Evolutionary conservation across 1,140 invertebrate genomes (phyloP).

Genomic region (Drosophila athabasca): DNA sequence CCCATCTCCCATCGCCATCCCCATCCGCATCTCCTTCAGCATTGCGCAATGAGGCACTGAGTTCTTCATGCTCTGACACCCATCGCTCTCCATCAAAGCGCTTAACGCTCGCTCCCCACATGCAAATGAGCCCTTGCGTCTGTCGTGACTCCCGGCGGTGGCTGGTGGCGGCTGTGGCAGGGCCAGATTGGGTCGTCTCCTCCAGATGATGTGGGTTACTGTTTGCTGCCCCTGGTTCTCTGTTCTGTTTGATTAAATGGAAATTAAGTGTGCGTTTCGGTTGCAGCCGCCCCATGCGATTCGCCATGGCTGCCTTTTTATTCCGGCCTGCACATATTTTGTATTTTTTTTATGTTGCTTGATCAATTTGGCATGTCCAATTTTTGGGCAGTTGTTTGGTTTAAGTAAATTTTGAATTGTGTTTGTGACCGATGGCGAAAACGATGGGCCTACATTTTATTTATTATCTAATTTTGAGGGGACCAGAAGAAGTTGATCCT

Average conservation of each 20-base stretch:
- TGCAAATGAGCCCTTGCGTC: conserved; percentile 79
- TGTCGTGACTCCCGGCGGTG: conserved; percentile 36
- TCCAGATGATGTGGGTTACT: conserved; percentile 67
- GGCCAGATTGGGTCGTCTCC: conserved; percentile 13
- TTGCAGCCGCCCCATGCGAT: conserved; percentile 52
- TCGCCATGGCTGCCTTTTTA: conserved; percentile 63
- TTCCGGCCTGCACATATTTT: conserved; percentile 25
- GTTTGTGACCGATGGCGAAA: no score
- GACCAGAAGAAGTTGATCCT: no score
- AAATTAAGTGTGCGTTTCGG: conserved; percentile 71
- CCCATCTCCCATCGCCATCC: no score
- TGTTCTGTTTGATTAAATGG: conserved; percentile 75
- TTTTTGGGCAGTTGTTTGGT: conserved; percentile 5
- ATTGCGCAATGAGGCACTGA: conserved; percentile 44
- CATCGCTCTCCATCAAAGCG: conserved; percentile 69
- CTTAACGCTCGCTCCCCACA: conserved; percentile 23
- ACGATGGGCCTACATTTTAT: no score
- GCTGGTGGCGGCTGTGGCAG: not conserved
- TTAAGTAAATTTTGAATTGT: no score
- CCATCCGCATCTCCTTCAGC: conserved; percentile 11
- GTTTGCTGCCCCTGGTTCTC: conserved; percentile 32
- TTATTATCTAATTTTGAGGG: no score
- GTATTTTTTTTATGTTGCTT: conserved; percentile 36
- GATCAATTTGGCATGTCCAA: conserved; percentile 34
- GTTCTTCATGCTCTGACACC: conserved; percentile 65